A percentile compares a stretch with the other conserved stretches of the same genome.
Conservation (phyloP, 2,113 vertebrate species). For the Excalfactoria chinensis region DNA sequence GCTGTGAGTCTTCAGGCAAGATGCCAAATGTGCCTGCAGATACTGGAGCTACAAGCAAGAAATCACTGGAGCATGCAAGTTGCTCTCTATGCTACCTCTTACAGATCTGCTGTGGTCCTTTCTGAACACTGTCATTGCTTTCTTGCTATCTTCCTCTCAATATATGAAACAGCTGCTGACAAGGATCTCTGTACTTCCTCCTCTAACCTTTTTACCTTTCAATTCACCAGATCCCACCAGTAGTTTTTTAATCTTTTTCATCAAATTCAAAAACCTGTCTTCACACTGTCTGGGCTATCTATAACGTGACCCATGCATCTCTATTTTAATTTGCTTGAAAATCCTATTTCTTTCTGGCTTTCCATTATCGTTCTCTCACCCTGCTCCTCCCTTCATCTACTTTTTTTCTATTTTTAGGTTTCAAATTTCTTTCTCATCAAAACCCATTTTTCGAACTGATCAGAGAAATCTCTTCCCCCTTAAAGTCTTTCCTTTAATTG, state of each 20-base stretch:
- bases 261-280: neutral
- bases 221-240: neutral
- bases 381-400: neutral
- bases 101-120: neutral
- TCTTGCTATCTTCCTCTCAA: neutral
- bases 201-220: constrained; percentile 13
- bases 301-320: neutral
- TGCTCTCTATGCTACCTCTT: neutral
- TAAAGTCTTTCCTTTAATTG: constrained; percentile 3
- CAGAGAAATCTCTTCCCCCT: neutral
- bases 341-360: neutral
- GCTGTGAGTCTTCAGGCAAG: neutral
- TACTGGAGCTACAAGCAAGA: neutral
- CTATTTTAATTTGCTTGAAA: neutral
- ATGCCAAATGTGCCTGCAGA: neutral
- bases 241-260: neutral
- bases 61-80: neutral
- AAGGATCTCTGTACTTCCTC: constrained; percentile 12
- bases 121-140: neutral
- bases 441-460: neutral
- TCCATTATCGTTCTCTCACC: neutral
- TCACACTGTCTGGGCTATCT: neutral
- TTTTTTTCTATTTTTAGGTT: neutral
- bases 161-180: neutral
- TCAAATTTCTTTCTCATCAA: neutral